Percentiles rank a stretch among this genome's conserved stretches.
Evolutionary conservation across 2,888 invertebrate genomes (phyloP).

Genomic region (Brenthis hecate): DNA sequence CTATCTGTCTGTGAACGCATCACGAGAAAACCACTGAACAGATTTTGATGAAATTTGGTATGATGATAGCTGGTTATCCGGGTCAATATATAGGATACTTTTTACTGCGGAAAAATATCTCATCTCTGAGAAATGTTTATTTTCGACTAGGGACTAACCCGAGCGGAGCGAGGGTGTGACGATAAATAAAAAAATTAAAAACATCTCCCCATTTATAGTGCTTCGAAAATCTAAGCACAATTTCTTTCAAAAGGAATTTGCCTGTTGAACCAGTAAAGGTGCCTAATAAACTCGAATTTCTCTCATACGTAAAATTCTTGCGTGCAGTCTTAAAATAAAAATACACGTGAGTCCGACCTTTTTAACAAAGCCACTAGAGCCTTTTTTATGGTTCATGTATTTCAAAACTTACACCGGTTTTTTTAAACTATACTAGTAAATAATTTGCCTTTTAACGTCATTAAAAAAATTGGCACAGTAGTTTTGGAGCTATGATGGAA

Average conservation of each 20-base stretch:
- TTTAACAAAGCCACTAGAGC: slow-evolving; percentile 5
- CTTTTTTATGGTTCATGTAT: neutral
- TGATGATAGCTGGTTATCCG: too few relatives aligned
- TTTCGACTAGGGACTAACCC: too few relatives aligned
- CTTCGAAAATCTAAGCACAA: neutral
- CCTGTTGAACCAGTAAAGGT: slow-evolving; percentile 19
- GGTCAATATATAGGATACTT: too few relatives aligned
- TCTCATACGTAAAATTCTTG: slow-evolving; percentile 24
- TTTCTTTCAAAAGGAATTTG: neutral
- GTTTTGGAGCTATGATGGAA: too few relatives aligned
- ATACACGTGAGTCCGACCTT: slow-evolving; percentile 4
- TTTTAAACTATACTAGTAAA: neutral
- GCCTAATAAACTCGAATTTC: slow-evolving; percentile 18
- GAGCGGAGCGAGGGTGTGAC: too few relatives aligned
- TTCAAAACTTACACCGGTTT: neutral
- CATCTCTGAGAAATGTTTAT: too few relatives aligned
- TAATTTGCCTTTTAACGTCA: neutral
- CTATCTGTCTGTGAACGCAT: too few relatives aligned
- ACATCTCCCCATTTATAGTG: too few relatives aligned
- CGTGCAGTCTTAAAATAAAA: slow-evolving; percentile 18
- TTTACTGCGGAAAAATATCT: too few relatives aligned
- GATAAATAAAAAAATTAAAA: too few relatives aligned
- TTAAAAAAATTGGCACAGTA: neutral
- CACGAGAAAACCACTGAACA: too few relatives aligned
- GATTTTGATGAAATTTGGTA: too few relatives aligned